Conservation (phyloP, 2,113 vertebrate genomes). For the Dicrurus megarhynchus region DNA sequence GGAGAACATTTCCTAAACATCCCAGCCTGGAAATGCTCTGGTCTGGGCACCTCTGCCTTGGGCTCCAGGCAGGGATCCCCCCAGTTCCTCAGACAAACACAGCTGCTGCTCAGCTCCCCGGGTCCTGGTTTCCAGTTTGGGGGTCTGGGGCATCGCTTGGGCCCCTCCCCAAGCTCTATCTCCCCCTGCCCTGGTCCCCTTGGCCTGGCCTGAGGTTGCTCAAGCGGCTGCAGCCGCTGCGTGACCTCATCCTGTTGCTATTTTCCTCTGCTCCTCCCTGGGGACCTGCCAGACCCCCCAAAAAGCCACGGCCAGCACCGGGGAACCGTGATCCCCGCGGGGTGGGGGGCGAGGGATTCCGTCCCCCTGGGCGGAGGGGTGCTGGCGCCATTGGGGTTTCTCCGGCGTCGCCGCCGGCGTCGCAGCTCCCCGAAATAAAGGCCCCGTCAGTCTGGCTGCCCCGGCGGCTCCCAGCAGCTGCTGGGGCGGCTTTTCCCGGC, state of each 20-base stretch:
- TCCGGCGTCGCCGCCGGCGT: background rate
- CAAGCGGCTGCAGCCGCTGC: background rate
- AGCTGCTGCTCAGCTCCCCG: background rate
- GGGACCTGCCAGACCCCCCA: background rate
- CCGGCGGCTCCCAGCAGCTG: background rate
- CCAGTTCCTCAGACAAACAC: rapidly evolving
- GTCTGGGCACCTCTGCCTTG: background rate
- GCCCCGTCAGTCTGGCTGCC: background rate
- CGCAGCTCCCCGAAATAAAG: constrained; percentile 3
- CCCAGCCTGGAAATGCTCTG: background rate
- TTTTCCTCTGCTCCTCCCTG: background rate
- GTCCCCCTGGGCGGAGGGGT: background rate
- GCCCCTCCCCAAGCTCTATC: rapidly evolving
- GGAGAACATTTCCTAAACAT: background rate
- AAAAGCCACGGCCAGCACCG: background rate
- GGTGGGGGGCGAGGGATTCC: background rate
- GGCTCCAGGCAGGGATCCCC: background rate
- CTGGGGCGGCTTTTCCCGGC: background rate
- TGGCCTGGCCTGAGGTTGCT: background rate
- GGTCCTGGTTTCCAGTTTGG: background rate
- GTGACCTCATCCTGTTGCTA: constrained; percentile 36
- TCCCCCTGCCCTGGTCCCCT: background rate
- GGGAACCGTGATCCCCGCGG: background rate
- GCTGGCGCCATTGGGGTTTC: background rate
- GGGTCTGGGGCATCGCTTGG: background rate